These are phyloP conservation scores for Xiphias gladius DNA, from an alignment of 2,113 vertebrate genomes.

Conservation along the genomic window DNA sequence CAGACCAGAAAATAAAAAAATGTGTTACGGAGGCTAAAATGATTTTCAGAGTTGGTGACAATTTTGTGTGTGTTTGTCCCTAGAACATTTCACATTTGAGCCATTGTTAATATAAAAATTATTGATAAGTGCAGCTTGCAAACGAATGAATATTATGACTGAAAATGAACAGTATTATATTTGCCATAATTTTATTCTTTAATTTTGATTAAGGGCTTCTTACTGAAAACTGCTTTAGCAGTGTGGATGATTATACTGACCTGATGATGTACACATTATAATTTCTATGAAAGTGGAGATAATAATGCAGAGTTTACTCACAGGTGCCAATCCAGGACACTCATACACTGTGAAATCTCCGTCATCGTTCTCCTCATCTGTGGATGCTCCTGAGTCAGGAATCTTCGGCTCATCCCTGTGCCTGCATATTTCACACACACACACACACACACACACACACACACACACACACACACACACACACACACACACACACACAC, in stretches of 20 bases:
- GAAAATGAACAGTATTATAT: neutral
- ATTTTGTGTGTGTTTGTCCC: neutral
- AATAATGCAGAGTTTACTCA: slow-evolving; percentile 74
- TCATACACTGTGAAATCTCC: slow-evolving; percentile 97
- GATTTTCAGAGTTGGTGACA: too few species aligned
- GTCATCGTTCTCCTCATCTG: slow-evolving; percentile 94
- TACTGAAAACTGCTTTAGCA: neutral
- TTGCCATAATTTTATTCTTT: neutral
- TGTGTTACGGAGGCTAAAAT: neutral
- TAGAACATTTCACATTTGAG: neutral
- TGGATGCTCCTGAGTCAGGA: slow-evolving; percentile 87
- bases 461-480: slow-evolving; percentile 32
- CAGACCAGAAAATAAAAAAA: too few species aligned
- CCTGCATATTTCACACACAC: slow-evolving; percentile 74
- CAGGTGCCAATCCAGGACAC: slow-evolving; percentile 95
- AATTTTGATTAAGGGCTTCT: neutral
- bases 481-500: slow-evolving; percentile 38
- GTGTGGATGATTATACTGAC: neutral
- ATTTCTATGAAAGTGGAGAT: neutral
- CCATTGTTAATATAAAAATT: neutral
- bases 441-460: slow-evolving; percentile 7
- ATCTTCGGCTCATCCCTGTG: slow-evolving; percentile 90
- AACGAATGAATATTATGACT: neutral
- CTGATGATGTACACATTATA: neutral
- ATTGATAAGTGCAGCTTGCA: too few species aligned